Conservation (phyloP, 2,113 vertebrate species). For the Cnemophilus loriae region DNA sequence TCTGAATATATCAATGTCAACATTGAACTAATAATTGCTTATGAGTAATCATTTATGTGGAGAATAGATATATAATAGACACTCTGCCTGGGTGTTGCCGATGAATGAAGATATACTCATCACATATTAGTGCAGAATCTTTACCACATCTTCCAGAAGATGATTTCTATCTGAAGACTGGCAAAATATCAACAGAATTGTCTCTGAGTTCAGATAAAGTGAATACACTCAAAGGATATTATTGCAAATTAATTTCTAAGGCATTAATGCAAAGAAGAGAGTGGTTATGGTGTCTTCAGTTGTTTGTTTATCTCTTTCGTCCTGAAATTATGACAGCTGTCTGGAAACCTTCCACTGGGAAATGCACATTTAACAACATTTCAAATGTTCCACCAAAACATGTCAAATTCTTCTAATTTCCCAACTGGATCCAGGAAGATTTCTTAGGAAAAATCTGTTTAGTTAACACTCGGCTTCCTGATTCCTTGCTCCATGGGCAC, state of each 20-base stretch:
- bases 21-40: neutral
- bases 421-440: neutral
- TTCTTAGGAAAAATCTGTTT: constrained; percentile 4
- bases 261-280: constrained; percentile 13
- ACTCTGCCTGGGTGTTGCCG: neutral
- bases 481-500: neutral
- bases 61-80: neutral
- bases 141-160: neutral
- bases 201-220: neutral
- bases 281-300: neutral
- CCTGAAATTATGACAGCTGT: constrained; percentile 53
- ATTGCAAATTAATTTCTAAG: constrained; percentile 1
- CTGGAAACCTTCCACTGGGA: constrained; percentile 41
- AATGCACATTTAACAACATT: constrained; percentile 22
- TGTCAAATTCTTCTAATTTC: constrained; percentile 50
- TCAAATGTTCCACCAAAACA: constrained; percentile 59
- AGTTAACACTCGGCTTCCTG: neutral
- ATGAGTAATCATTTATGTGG: neutral
- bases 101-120: neutral
- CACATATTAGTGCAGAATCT: neutral
- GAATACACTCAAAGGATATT: neutral
- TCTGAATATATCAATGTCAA: neutral
- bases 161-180: neutral
- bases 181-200: neutral
- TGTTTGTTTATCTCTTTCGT: constrained; percentile 31